Conservation (phyloP, 37 sponge, comb jelly and placozoan species). For the Tethya wilhelma region DNA sequence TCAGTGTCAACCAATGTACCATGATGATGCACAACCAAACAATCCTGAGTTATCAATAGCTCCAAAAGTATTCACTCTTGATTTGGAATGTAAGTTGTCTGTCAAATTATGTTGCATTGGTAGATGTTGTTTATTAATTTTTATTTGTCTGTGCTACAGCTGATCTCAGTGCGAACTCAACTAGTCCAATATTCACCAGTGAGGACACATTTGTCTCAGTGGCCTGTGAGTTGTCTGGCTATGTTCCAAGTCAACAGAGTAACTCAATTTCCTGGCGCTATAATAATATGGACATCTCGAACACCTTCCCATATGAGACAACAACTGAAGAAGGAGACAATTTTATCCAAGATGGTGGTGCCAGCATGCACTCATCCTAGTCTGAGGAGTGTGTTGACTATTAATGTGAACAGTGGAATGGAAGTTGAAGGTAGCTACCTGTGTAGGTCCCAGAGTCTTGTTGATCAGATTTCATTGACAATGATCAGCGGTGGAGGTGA, state of each 20-base stretch:
- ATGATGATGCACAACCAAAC: too few species aligned
- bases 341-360: constrained; percentile 36
- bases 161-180: background rate
- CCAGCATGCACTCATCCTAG: background rate
- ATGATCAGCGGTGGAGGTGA: too few species aligned
- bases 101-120: background rate
- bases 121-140: background rate
- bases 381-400: background rate
- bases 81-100: background rate
- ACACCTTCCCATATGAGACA: background rate
- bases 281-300: background rate
- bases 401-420: background rate
- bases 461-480: too few species aligned
- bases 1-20: too few species aligned
- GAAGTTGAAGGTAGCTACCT: background rate
- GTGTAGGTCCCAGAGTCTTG: too few species aligned
- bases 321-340: background rate
- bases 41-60: too few species aligned
- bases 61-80: background rate
- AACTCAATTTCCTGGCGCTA: background rate
- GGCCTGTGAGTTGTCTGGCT: constrained; percentile 40
- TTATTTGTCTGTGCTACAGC: background rate
- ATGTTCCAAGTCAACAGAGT: background rate
- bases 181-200: background rate
- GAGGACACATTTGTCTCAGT: background rate